phyloP scores from a whole-genome alignment of 2,113 vertebrate genomes.

The Axis porcinus region DNA sequence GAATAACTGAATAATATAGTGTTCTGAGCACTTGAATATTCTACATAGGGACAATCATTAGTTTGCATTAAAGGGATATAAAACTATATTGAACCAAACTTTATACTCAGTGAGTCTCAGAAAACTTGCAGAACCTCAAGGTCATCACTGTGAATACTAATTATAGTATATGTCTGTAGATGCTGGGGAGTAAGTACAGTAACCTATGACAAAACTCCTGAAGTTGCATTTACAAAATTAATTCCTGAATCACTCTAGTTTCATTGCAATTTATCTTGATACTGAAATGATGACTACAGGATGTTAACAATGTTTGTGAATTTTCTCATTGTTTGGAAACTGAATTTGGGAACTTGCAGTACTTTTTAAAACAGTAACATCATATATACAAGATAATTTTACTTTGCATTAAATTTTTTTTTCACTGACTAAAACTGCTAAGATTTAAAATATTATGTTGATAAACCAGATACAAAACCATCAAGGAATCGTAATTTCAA shows the following conservation, averaged over 20 bases:
- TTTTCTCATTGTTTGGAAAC: conserved; percentile 11
- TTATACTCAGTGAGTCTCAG: conserved; percentile 10
- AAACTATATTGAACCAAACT: conserved; percentile 26
- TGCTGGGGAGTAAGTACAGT: neutral
- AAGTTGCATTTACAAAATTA: conserved; percentile 42
- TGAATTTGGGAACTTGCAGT: neutral
- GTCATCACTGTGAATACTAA: conserved; percentile 36
- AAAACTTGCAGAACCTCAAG: neutral
- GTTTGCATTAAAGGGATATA: conserved; percentile 21
- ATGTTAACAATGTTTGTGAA: neutral
- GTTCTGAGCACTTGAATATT: neutral
- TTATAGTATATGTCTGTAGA: neutral
- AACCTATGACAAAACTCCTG: conserved; percentile 1
- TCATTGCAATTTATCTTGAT: conserved; percentile 32
- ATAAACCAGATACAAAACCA: neutral
- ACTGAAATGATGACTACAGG: neutral
- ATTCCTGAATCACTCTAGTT: neutral
- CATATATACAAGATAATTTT: neutral
- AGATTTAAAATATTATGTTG: neutral
- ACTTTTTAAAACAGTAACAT: neutral
- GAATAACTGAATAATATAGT: neutral
- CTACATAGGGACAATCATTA: neutral
- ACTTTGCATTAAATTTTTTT: neutral
- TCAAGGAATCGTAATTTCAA: neutral
- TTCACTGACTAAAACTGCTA: neutral